A percentile compares a stretch with the other conserved stretches of the same genome.
These are phyloP conservation scores for Antitype chi DNA, from an alignment of 2,888 invertebrate genomes.

Conservation along the genomic window DNA sequence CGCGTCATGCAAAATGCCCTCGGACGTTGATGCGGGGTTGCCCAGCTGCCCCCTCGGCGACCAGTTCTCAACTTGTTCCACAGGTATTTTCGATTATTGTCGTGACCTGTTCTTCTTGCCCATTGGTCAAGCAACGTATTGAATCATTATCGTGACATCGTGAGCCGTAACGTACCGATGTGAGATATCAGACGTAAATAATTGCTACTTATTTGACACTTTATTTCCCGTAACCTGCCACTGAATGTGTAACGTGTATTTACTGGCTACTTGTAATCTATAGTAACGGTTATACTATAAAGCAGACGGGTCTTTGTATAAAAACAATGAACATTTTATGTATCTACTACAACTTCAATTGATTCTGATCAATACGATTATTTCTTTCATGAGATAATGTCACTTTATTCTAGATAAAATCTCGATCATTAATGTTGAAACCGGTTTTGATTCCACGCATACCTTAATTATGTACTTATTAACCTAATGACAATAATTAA, in stretches of 20 bases:
- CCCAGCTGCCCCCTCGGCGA: conserved; percentile 83
- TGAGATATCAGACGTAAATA: conserved; percentile 57
- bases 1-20: conserved; percentile 86
- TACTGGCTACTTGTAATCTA: conserved; percentile 19
- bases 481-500: not conserved
- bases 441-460: not conserved
- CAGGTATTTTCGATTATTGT: conserved; percentile 84
- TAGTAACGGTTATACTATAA: conserved; percentile 23
- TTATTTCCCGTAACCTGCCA: conserved; percentile 35
- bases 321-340: not conserved
- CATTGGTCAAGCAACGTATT: conserved; percentile 69
- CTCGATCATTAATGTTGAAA: conserved; percentile 2
- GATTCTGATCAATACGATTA: conserved; percentile 13
- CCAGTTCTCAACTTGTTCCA: conserved; percentile 82
- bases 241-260: conserved; percentile 37
- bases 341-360: not conserved
- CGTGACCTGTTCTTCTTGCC: conserved; percentile 73
- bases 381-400: conserved; percentile 15
- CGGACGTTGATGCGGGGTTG: conserved; percentile 84
- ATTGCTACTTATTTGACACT: conserved; percentile 53
- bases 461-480: conserved; percentile 8
- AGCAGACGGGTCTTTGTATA: not conserved
- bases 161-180: conserved; percentile 60
- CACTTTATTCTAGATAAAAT: conserved; percentile 23
- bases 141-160: conserved; percentile 72